A percentile compares a stretch with the other conserved stretches of the same genome.
These are phyloP conservation scores for Acromyrmex charruanus DNA, from an alignment of 1,140 invertebrate species.

Conservation along the genomic window DNA sequence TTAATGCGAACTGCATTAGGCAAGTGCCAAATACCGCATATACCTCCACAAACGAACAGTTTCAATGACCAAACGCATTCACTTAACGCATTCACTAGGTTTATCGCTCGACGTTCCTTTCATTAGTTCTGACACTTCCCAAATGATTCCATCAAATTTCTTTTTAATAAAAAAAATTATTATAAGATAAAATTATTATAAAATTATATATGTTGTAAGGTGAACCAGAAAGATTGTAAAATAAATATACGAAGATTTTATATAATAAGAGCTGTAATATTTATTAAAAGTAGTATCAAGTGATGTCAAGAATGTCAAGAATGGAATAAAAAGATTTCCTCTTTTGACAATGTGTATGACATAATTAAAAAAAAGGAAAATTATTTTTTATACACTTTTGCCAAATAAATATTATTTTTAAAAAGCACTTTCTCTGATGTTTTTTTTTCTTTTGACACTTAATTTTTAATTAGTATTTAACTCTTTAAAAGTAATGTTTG, in stretches of 20 bases:
- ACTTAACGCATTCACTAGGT: conserved; percentile 13
- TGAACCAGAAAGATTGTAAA: not conserved
- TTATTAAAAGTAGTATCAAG: not conserved
- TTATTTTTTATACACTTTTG: not conserved
- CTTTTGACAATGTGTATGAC: too few relatives aligned
- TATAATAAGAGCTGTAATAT: not conserved
- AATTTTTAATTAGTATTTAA: too few relatives aligned
- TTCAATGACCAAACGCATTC: conserved; percentile 51
- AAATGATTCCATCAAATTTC: not conserved
- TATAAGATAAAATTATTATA: not conserved
- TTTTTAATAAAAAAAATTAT: not conserved
- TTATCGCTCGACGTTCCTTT: conserved; percentile 20
- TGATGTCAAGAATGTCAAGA: not conserved
- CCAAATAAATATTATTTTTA: not conserved
- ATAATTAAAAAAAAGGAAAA: not conserved
- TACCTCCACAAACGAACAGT: conserved; percentile 35
- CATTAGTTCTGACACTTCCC: not conserved
- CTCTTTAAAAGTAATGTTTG: too few relatives aligned
- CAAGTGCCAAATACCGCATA: not conserved
- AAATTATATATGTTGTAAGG: not conserved
- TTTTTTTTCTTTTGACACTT: too few relatives aligned
- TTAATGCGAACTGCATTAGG: conserved; percentile 50
- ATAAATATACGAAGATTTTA: not conserved
- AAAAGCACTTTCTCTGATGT: too few relatives aligned
- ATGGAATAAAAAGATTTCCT: not conserved